Conservation (phyloP, 2,113 vertebrate species). For the Arenaria interpres region DNA sequence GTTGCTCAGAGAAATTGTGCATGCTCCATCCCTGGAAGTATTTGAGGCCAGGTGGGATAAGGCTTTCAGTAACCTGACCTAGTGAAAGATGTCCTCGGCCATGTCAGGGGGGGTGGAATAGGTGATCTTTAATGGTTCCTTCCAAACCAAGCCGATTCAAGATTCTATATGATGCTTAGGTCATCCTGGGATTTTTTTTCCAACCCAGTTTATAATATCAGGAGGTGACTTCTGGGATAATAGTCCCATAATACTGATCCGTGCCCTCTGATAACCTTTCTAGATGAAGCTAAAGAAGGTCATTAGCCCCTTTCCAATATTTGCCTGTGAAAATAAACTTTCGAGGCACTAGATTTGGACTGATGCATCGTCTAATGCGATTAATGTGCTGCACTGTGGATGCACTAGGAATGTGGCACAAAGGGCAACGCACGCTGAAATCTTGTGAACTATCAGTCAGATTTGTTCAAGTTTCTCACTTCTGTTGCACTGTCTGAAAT, state of each 20-base stretch:
- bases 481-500: neutral
- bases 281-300: neutral
- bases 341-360: neutral
- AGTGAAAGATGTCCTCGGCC: neutral
- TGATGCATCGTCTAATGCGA: neutral
- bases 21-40: neutral
- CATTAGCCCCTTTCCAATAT: neutral
- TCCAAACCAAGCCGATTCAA: neutral
- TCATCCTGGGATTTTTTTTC: neutral
- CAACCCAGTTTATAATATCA: neutral
- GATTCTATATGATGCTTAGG: neutral
- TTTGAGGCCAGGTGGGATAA: neutral
- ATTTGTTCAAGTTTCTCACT: slow-evolving; percentile 20
- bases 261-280: neutral
- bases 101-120: neutral
- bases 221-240: neutral
- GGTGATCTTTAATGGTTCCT: neutral
- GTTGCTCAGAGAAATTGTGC: neutral
- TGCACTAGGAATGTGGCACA: neutral
- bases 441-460: neutral
- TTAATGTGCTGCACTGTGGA: neutral
- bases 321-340: neutral
- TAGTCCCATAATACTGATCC: neutral
- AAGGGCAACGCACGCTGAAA: neutral
- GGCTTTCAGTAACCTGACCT: neutral